phyloP scores from a whole-genome alignment of 2,888 invertebrate species.

The Diloba caeruleocephala region DNA sequence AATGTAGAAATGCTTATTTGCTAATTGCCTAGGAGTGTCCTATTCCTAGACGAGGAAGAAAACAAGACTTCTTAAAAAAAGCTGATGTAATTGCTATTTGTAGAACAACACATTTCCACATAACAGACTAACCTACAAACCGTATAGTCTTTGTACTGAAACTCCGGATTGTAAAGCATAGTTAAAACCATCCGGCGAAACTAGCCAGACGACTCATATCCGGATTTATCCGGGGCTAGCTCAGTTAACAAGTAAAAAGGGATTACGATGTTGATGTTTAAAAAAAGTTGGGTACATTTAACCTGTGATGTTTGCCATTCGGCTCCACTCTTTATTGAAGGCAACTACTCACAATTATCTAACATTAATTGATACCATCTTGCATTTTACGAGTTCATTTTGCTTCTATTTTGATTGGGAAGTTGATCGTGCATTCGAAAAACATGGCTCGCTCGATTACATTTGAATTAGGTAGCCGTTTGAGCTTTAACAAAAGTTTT shows the following conservation, averaged over 20 bases:
- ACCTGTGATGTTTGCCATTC: too few species aligned
- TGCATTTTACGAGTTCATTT: too few species aligned
- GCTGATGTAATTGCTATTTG: constrained; percentile 2
- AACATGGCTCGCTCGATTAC: too few species aligned
- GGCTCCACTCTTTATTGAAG: too few species aligned
- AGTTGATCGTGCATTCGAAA: too few species aligned
- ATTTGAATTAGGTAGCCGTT: too few species aligned
- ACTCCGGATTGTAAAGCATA: constrained; percentile 50
- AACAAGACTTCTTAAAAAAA: not conserved
- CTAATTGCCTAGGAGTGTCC: not conserved
- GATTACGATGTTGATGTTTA: not conserved
- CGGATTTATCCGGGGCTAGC: constrained; percentile 40
- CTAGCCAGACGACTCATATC: constrained; percentile 50
- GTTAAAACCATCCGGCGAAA: constrained; percentile 56
- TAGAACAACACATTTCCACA: constrained; percentile 19
- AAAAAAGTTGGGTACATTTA: too few species aligned
- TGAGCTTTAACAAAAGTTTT: too few species aligned
- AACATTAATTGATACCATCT: too few species aligned
- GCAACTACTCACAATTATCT: too few species aligned
- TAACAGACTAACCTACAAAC: constrained; percentile 25
- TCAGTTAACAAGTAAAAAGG: constrained; percentile 11
- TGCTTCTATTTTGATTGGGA: too few species aligned
- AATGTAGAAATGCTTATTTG: not conserved
- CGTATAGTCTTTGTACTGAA: constrained; percentile 37
- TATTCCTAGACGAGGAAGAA: not conserved